phyloP scores from a whole-genome alignment of 2,113 vertebrate species.

The Arvicanthis niloticus region DNA sequence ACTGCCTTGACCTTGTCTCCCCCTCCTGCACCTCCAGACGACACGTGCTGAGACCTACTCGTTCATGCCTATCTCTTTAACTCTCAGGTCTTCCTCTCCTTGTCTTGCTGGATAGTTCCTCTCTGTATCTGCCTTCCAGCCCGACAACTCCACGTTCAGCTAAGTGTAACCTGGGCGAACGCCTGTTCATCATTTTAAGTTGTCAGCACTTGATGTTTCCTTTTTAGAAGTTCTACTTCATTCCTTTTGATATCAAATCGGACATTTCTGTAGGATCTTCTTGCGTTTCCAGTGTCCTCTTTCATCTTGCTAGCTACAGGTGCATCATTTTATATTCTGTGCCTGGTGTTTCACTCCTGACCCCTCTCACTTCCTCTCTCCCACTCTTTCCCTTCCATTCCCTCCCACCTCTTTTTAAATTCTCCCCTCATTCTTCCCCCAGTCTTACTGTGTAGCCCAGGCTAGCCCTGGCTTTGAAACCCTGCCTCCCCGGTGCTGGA shows the following conservation, averaged over 20 bases:
- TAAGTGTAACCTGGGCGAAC: background rate
- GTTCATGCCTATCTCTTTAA: background rate
- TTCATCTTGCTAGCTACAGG: constrained; percentile 5
- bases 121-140: background rate
- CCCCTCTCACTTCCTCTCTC: background rate
- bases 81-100: background rate
- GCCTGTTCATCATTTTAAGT: background rate
- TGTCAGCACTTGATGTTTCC: background rate
- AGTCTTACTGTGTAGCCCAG: background rate
- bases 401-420: background rate
- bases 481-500: background rate
- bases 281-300: constrained; percentile 29
- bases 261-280: background rate
- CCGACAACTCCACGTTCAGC: background rate
- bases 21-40: background rate
- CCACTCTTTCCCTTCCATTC: background rate
- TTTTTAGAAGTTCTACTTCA: constrained; percentile 16
- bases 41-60: background rate
- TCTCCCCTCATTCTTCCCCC: background rate
- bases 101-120: constrained; percentile 13
- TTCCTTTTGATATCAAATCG: constrained; percentile 35
- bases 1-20: background rate
- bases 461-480: background rate
- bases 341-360: background rate
- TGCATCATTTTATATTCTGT: background rate